Evolutionary conservation across 2,797 vertebrate species (phyloP).

Genomic region (Lepilemur septentrionalis): DNA sequence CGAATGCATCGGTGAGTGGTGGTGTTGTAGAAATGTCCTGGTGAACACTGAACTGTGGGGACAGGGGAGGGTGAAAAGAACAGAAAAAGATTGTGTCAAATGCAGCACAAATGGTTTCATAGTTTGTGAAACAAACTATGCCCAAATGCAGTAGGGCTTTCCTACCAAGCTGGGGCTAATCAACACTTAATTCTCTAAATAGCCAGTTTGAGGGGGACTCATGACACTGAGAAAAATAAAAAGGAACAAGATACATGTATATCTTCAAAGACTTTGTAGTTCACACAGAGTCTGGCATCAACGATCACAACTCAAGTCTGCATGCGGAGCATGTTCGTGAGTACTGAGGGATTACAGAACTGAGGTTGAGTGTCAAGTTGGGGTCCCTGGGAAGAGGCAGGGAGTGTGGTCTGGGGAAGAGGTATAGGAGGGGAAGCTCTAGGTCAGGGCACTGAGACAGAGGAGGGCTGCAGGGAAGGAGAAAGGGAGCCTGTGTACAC

Average conservation of each 20-base stretch:
- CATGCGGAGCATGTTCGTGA: background rate
- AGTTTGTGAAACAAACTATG: background rate
- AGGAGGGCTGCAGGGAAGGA: background rate
- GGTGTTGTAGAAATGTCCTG: constrained; percentile 97
- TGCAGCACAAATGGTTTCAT: constrained; percentile 1
- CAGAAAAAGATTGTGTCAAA: constrained; percentile 23
- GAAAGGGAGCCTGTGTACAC: background rate
- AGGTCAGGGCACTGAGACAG: background rate
- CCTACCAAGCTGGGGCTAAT: constrained; percentile 10
- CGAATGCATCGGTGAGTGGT: constrained; percentile 97
- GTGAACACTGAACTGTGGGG: constrained; percentile 95
- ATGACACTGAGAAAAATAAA: background rate
- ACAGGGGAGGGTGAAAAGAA: background rate
- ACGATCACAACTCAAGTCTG: background rate
- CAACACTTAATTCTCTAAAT: constrained; percentile 43
- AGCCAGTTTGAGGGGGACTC: background rate
- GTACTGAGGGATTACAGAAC: background rate
- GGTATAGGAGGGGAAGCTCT: background rate
- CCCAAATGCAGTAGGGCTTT: background rate
- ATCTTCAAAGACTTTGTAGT: background rate
- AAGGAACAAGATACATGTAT: background rate
- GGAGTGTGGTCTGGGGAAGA: background rate
- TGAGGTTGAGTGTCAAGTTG: background rate
- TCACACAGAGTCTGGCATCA: background rate
- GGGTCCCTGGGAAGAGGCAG: background rate